These are phyloP conservation scores for Apocrypta bakeri DNA, from an alignment of 1,140 invertebrate genomes.

Conservation along the genomic window DNA sequence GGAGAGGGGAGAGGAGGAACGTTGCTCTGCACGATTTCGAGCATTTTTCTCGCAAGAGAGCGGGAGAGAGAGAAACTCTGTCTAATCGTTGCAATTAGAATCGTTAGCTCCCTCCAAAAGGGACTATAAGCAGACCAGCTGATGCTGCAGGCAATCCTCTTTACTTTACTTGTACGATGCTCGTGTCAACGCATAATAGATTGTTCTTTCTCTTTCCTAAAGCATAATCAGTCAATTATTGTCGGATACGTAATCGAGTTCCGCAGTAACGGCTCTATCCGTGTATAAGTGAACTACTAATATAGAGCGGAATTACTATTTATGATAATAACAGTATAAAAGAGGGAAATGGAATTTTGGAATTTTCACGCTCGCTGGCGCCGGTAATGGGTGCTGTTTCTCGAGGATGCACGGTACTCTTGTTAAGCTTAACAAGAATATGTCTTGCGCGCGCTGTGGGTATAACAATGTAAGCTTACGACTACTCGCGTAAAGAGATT, in stretches of 20 bases:
- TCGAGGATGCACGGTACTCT: too few species aligned
- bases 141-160: not conserved
- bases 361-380: too few species aligned
- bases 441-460: too few species aligned
- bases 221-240: constrained; percentile 38
- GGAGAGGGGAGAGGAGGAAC: not conserved
- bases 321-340: not conserved
- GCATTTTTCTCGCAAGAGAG: not conserved
- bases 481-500: too few species aligned
- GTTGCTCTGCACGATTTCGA: not conserved
- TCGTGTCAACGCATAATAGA: too few species aligned
- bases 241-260: constrained; percentile 5
- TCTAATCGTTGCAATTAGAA: constrained; percentile 21
- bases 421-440: too few species aligned
- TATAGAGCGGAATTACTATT: constrained; percentile 31
- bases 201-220: too few species aligned
- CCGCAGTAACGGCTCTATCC: not conserved
- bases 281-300: constrained; percentile 13
- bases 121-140: not conserved
- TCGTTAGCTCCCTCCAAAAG: not conserved
- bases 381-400: too few species aligned
- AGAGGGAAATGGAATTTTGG: too few species aligned
- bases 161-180: too few species aligned
- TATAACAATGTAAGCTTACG: too few species aligned
- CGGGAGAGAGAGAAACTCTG: too few species aligned